Base-by-base conservation (phyloP, 2,113 vertebrate genomes). In the Psophia crepitans region DNA sequence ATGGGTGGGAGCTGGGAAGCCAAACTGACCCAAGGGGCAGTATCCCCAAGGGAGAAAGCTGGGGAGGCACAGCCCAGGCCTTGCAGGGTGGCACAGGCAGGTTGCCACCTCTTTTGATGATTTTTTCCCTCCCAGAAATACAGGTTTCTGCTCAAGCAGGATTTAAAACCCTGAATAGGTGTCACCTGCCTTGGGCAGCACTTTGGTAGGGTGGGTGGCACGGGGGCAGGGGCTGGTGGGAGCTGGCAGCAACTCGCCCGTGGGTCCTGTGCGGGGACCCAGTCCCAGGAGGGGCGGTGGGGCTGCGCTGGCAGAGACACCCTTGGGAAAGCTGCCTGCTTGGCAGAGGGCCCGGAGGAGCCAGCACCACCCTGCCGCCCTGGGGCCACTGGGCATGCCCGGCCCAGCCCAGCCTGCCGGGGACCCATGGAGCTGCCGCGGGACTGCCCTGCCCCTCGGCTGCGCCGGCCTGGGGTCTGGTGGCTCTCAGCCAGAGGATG, bases 191-290 rank as follows among this genome's bases (percentile, higher is more conserved):
- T 27, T 22, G 35, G 73, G 48, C 13, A 1, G 37, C 3, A 0
- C 16, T 35, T 48, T 1, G 11, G 3, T 63, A 74, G 74, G 39
- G 39, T 23, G 58, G 64, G 33, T 30, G 37, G 39, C 28, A 8
- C 0, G 0, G 26, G 27, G 54, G 5, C 57, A 7, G 21, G 7
- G 46, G 37, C 21, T 5, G 70, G 33, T 4, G 2, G 76, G 12
- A 9, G n/a, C 69, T 1, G 5, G 26, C 4, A 2, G 9, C 2
- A 1, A 6, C 41, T 41, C 3, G 6, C 37, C 17, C 5, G 4
- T 3, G 14, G 57, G 48, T 84, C 14, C 96, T 20, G 61, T 14
- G 1, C 0, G 0, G 68, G 32, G 43, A 28, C 49, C 12, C 2
- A 8, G 75, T 33, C 24, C 57, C 8, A 2, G 75, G 32, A 30